Evolutionary conservation across 2,888 invertebrate genomes (phyloP), one percentile per base, ranked within the genome.

Genomic region (Phania funesta): DNA sequence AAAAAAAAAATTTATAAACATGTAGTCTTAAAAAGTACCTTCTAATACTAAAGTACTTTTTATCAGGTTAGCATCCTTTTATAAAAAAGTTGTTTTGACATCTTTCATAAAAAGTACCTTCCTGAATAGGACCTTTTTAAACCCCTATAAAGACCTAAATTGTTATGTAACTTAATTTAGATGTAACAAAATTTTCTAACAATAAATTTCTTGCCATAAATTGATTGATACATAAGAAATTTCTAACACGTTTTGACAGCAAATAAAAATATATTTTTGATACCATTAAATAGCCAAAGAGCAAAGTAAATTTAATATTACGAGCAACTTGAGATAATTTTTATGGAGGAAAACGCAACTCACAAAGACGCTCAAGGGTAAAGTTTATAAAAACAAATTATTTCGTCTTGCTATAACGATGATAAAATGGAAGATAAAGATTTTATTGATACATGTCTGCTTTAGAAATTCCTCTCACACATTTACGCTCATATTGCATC

Each of bases 241-340:
- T n/a, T 38, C 41, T 62, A 50, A 16, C 73, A 74, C 73, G 62
- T 74, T 68, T 74, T 56, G 46, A 32, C 35, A 68, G 46, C 67
- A 62, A 67, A 68, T 80, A 68, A 68, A 79, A 79, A 9, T 13
- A 9, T n/a, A 1, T n/a, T 13, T 35, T 5, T 35, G n/a, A 22
- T 58, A 13, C 9, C 9, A n/a, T 24, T 8, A 44, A 2, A 54
- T 20, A 9, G 2, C 1, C 11, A 16, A 41, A 20, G 1, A 44
- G 44, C 5, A 32, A 44, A 65, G 9, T 58, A 24, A 68, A 56
- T 44, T 56, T 13, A 38, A 1, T 41, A 68, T 56, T 68, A 44
- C 22, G 54, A 32, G 44, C 16, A 44, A 1, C 8, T 16, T 44
- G 16, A 5, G 6, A 3, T 5, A 38, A 2, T 32, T 8, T 9